Conservation (phyloP, 2,113 vertebrate species). For the Mystacornis crossleyi region DNA sequence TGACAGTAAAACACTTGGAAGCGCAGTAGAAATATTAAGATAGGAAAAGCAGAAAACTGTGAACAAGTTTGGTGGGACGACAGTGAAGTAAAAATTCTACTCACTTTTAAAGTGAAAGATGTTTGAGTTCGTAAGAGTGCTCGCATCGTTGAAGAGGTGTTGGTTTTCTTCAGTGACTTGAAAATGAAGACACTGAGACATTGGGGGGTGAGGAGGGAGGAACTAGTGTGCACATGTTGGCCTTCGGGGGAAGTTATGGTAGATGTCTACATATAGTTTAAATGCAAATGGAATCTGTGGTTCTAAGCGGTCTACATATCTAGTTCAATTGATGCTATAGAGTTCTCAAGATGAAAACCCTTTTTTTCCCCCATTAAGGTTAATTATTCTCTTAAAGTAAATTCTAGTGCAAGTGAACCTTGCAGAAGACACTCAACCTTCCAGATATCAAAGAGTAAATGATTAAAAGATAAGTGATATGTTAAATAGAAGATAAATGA, state of each 20-base stretch:
- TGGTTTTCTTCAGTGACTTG: neutral
- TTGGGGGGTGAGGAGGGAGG: neutral
- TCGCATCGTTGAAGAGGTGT: fast-evolving
- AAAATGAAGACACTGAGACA: neutral
- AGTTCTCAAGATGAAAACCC: neutral
- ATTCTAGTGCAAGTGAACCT: neutral
- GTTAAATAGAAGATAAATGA: neutral
- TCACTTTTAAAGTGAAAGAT: neutral
- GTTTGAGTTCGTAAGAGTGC: neutral
- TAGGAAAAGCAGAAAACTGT: neutral
- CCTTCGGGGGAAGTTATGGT: neutral
- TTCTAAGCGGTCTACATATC: neutral
- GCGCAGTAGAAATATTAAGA: neutral
- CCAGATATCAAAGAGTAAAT: neutral
- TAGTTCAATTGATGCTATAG: neutral
- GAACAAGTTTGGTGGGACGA: fast-evolving
- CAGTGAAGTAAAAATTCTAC: neutral
- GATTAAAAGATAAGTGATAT: neutral
- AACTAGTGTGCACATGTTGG: neutral
- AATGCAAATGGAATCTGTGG: neutral
- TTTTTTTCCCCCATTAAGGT: neutral
- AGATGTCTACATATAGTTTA: neutral
- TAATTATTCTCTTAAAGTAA: neutral
- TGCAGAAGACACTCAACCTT: neutral
- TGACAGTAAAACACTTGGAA: neutral